Evolutionary conservation across 2,888 invertebrate genomes (phyloP), one percentile per base, ranked within the genome.

Genomic region (Drosophila sordidapex): DNA sequence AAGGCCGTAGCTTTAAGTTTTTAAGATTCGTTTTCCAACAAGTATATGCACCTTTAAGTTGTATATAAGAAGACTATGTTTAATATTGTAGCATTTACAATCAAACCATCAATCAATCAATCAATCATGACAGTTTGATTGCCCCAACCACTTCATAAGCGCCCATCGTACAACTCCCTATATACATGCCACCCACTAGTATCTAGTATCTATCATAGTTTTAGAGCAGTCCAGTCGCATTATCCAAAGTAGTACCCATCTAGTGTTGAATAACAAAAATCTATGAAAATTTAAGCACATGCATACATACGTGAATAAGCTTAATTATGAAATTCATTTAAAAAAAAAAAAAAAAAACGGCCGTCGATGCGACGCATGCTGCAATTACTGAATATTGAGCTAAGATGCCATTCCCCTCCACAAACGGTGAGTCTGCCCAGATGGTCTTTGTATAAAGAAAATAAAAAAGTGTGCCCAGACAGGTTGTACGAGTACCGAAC

Each of bases 351-450:
- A 35, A n/a, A 52, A 33, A 15, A 11, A 38, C 27, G 36, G 29
- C 60, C 62, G 53, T 61, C 63, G 67, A 79, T 75, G 75, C 66
- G 79, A 74, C 56, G 58, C 54, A 67, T 62, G 71, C 79, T 78
- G 74, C 77, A 67, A 78, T 67, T 52, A 65, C 56, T 62, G 64
- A 67, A 54, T 38, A 62, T 67, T 71, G 67, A 75, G 79, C 71
- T 60, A 62, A 21, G 78, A 78, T 81, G 87, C 74, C 74, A 54
- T 70, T 51, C 56, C 57, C 66, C 70, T 70, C 65, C 72, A 63
- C 31, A 71, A 79, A 78, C 65, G 78, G 78, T 78, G 78, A 78
- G 78, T 78, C 79, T 71, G 75, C 36, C 70, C 70, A 57, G 61
- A 68, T 82, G 78, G 59, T 74, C 70, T 64, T 64, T 77, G 63